These are phyloP conservation scores for Natator depressus DNA, from an alignment of 2,113 vertebrate genomes.

Conservation along the genomic window DNA sequence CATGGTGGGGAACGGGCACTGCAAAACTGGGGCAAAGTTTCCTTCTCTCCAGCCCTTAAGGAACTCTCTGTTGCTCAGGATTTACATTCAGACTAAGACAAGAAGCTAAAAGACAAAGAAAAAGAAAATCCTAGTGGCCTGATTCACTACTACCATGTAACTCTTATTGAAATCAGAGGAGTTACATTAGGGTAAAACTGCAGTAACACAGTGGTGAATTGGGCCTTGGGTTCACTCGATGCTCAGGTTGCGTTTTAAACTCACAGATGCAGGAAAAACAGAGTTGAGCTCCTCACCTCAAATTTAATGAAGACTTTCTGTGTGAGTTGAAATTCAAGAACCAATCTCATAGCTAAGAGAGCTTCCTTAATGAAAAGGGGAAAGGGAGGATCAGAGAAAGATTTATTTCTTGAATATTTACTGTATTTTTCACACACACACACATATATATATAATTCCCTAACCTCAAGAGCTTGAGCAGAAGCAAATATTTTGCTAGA, in stretches of 20 bases:
- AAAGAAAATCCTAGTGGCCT: background rate
- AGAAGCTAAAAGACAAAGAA: background rate
- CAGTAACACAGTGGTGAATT: background rate
- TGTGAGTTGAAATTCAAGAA: slow-evolving; percentile 13
- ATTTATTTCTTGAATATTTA: slow-evolving; percentile 47
- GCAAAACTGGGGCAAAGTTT: background rate
- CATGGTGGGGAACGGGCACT: rapidly evolving
- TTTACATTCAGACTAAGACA: background rate
- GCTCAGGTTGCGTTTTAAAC: background rate
- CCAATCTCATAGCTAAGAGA: slow-evolving; percentile 8
- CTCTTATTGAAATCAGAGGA: background rate
- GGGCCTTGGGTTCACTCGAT: background rate
- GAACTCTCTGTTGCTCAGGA: background rate
- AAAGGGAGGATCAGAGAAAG: slow-evolving; percentile 23
- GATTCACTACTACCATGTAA: background rate
- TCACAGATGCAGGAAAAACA: slow-evolving; percentile 7
- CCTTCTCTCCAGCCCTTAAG: background rate
- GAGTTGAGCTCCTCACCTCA: background rate
- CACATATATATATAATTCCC: slow-evolving; percentile 37
- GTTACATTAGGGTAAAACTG: background rate
- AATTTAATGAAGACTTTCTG: slow-evolving; percentile 21
- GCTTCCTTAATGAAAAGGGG: background rate
- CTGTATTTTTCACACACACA: slow-evolving; percentile 28
- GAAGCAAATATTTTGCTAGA: slow-evolving; percentile 63
- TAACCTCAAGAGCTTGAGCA: slow-evolving; percentile 36